Conservation (phyloP, 2,113 vertebrate genomes). For the Zapornia atra region DNA sequence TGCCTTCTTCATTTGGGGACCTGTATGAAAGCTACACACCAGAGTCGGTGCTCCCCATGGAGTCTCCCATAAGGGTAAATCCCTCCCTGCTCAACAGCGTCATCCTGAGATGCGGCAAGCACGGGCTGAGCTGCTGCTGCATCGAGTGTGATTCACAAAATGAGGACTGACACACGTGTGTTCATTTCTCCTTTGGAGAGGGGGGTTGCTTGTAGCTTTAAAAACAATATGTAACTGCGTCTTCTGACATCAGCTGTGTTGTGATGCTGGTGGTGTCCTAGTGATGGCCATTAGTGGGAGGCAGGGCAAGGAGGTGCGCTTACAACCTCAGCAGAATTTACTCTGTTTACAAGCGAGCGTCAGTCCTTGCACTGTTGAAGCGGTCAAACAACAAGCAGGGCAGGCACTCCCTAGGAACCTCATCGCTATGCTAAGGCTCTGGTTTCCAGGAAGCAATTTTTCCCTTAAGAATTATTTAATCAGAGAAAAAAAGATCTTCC, state of each 20-base stretch:
- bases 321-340: background rate
- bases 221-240: background rate
- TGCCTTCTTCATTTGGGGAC: background rate
- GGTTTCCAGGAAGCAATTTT: constrained; percentile 67
- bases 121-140: background rate
- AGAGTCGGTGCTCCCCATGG: background rate
- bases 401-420: constrained; percentile 21
- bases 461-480: constrained; percentile 68
- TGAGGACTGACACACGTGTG: rapidly evolving
- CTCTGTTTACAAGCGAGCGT: background rate
- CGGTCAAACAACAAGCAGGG: constrained; percentile 11
- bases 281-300: background rate
- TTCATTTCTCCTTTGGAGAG: background rate
- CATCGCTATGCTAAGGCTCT: constrained; percentile 30
- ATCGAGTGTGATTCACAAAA: background rate
- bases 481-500: constrained; percentile 48
- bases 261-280: background rate
- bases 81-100: background rate
- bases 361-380: background rate
- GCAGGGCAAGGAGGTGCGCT: background rate
- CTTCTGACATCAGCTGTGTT: background rate
- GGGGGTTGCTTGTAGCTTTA: background rate
- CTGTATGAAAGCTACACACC: background rate
- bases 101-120: background rate
- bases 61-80: background rate